Evolutionary conservation across 1,140 invertebrate genomes (phyloP), one percentile per base, ranked within the genome.

Genomic region (Sycophila sp.): DNA sequence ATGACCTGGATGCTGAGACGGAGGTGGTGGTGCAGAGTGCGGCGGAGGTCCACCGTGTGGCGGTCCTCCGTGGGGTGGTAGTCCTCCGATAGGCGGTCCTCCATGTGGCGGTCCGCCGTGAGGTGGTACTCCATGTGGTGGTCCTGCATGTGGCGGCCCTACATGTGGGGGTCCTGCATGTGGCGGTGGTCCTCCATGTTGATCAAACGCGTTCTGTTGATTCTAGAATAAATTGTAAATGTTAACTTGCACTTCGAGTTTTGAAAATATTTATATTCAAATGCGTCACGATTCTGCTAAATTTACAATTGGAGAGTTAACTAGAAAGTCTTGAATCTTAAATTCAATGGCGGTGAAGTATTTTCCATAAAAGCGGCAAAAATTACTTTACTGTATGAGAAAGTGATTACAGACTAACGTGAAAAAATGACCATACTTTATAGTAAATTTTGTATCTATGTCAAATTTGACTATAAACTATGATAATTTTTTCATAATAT

Each of bases 151-250:
- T 10, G 63, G 22, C 8, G 47, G 53, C n/a, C n/a, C n/a, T n/a
- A n/a, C n/a, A n/a, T n/a, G n/a, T n/a, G n/a, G n/a, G n/a, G n/a
- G n/a, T n/a, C n/a, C n/a, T n/a, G n/a, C n/a, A n/a, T n/a, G n/a
- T n/a, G n/a, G n/a, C n/a, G n/a, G n/a, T n/a, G n/a, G n/a, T n/a
- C n/a, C n/a, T n/a, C n/a, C n/a, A n/a, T n/a, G n/a, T n/a, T n/a
- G n/a, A n/a, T n/a, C n/a, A n/a, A n/a, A n/a, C n/a, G 75, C 73
- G 13, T 71, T 79, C 4, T 78, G 77, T 19, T 76, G 78, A 73
- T 71, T 78, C 75, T 76, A 38, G 10, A 47, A 59, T n/a, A 19
- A 36, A 32, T 15, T 51, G 49, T 13, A 55, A 13, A 63, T 55
- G 6, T 32, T 7, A 58, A 40, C 28, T 22, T 17, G n/a, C n/a